Conservation (phyloP, 23 tunicate genomes). For the Halocynthia roretzi region DNA sequence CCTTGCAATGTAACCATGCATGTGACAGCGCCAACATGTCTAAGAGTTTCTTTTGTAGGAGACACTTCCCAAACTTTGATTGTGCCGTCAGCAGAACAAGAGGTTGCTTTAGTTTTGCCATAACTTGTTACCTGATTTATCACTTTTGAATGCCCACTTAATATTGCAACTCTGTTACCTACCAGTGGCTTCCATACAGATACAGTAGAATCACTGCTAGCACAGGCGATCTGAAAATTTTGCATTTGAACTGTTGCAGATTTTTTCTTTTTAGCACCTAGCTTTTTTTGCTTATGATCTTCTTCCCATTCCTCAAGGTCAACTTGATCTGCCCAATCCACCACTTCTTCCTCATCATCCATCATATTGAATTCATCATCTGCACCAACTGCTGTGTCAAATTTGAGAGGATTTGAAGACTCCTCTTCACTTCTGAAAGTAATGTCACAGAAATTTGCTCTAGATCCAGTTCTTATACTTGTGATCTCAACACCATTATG, state of each 20-base stretch:
- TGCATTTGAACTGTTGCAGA: conserved; percentile 5
- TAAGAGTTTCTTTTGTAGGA: not conserved
- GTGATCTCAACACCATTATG: conserved; percentile 36
- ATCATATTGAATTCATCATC: not conserved
- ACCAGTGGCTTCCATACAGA: conserved; percentile 18
- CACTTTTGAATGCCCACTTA: conserved; percentile 12
- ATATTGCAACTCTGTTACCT: conserved; percentile 1
- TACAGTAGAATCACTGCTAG: conserved; percentile 11
- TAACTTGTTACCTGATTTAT: not conserved
- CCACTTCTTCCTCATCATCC: not conserved
- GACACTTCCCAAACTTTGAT: conserved; percentile 9
- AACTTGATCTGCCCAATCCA: conserved; percentile 35
- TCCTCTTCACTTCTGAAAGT: conserved; percentile 4
- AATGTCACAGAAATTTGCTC: conserved; percentile 37
- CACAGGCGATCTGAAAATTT: conserved; percentile 11
- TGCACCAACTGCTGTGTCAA: too few relatives aligned
- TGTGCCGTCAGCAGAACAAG: conserved; percentile 4
- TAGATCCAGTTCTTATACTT: conserved; percentile 1
- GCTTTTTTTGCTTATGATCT: conserved; percentile 15
- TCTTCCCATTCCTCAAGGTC: conserved; percentile 40
- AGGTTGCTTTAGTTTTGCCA: not conserved
- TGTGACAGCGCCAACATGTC: conserved; percentile 15
- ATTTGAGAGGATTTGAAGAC: too few relatives aligned
- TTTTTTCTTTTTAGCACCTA: conserved; percentile 24
- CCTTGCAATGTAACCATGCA: not conserved